Evolutionary conservation across 2,113 vertebrate genomes (phyloP).

Genomic region (Elephantulus edwardii): DNA sequence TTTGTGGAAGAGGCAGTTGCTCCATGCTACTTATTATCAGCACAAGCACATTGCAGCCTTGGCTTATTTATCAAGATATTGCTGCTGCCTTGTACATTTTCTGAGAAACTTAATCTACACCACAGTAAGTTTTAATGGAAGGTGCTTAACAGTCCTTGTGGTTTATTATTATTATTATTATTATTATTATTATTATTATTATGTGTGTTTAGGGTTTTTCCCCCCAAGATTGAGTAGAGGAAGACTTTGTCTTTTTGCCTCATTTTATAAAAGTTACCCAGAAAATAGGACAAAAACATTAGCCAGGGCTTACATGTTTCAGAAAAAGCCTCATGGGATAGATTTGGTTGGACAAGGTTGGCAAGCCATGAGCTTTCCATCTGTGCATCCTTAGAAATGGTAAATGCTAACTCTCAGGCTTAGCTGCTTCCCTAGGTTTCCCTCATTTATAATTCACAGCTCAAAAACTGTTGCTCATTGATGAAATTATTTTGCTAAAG

Average conservation of each 20-base stretch:
- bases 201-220: no score
- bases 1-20: conserved; percentile 34
- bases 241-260: conserved; percentile 20
- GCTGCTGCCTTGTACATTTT: neutral
- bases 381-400: neutral
- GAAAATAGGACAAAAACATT: conserved; percentile 20
- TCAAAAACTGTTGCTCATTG: neutral
- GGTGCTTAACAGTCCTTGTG: neutral
- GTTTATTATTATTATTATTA: conserved; percentile 40
- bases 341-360: conserved; percentile 42
- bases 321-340: neutral
- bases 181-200: no score
- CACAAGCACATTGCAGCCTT: conserved; percentile 45
- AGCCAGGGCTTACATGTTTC: neutral
- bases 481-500: conserved; percentile 10
- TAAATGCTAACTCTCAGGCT: neutral
- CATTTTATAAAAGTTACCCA: conserved; percentile 11
- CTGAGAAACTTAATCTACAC: conserved; percentile 12
- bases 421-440: neutral
- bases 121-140: conserved; percentile 23
- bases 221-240: neutral
- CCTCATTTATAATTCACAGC: conserved; percentile 22
- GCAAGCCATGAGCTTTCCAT: conserved; percentile 6
- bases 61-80: conserved; percentile 59
- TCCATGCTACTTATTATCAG: conserved; percentile 64